phyloP scores from a whole-genome alignment of 2,113 vertebrate species.

The Hippotragus niger region DNA sequence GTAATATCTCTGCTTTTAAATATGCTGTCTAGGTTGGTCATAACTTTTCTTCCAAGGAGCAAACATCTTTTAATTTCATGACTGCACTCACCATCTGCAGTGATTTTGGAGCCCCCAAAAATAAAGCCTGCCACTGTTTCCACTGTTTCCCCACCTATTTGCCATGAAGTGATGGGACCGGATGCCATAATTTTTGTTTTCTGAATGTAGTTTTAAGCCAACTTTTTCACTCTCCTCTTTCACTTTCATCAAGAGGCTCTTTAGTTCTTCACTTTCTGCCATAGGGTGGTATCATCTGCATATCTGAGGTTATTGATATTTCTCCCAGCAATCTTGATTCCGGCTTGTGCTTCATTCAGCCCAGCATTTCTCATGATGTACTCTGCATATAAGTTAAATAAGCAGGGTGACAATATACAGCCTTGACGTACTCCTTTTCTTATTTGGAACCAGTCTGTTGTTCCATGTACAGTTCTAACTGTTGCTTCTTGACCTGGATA shows the following conservation, averaged over 20 bases:
- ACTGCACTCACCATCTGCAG: neutral
- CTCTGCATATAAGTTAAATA: neutral
- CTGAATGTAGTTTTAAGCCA: neutral
- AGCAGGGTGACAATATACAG: neutral
- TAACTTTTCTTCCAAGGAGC: neutral
- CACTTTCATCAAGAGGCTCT: neutral
- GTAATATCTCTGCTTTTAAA: neutral
- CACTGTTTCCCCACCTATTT: neutral
- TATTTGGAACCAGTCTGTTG: neutral
- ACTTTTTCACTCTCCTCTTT: neutral
- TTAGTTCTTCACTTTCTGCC: neutral
- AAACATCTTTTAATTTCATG: neutral
- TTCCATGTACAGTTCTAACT: neutral
- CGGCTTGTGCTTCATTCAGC: neutral
- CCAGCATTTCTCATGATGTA: neutral
- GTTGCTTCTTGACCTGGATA: neutral
- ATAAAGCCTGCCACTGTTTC: neutral
- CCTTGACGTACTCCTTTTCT: neutral
- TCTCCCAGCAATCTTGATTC: neutral
- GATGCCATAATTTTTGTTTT: neutral
- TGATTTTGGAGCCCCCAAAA: neutral
- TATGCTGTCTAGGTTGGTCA: neutral
- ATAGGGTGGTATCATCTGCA: neutral
- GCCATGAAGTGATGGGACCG: neutral
- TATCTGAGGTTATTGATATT: neutral